phyloP scores from a whole-genome alignment of 2,113 vertebrate species.

The Illadopsis cleaveri region DNA sequence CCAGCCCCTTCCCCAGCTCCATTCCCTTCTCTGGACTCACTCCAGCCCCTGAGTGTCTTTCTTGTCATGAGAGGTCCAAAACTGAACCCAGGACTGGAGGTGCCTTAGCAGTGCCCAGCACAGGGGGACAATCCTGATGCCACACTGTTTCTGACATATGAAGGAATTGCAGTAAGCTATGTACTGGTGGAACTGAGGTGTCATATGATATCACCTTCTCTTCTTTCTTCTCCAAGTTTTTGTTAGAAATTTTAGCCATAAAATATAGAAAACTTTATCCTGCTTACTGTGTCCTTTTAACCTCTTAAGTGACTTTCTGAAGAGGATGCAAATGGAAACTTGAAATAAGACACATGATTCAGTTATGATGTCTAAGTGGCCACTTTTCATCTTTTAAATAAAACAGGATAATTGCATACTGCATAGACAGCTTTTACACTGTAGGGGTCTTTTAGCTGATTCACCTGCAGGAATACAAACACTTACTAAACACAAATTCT shows the following conservation, averaged over 20 bases:
- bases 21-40: background rate
- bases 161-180: background rate
- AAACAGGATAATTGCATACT: background rate
- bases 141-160: background rate
- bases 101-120: background rate
- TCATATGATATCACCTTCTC: background rate
- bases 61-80: fast-evolving
- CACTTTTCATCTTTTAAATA: background rate
- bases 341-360: background rate
- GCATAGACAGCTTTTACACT: background rate
- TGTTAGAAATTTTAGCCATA: background rate
- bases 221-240: background rate
- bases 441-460: background rate
- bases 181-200: background rate
- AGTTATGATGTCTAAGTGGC: background rate
- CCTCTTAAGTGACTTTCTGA: background rate
- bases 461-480: background rate
- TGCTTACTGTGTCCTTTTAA: background rate
- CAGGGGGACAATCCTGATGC: background rate
- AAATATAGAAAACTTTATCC: background rate
- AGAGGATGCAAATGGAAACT: background rate
- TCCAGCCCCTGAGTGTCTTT: background rate
- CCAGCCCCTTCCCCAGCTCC: background rate
- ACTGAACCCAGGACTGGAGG: background rate
- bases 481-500: background rate